Evolutionary conservation across 2,113 vertebrate genomes (phyloP).

Genomic region (Caranx melampygus): DNA sequence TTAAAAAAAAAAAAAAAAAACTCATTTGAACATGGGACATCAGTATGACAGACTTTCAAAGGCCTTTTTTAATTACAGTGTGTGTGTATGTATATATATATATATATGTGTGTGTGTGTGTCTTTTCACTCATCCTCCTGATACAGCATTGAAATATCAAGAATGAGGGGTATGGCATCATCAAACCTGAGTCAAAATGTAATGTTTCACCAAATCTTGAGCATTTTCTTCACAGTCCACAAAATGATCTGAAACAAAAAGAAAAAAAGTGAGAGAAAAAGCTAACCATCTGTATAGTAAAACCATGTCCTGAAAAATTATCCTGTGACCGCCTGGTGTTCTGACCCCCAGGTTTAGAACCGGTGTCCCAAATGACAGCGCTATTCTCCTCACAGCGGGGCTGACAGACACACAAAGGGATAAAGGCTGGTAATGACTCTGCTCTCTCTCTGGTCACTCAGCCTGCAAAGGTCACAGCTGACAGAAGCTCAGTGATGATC

Average conservation of each 20-base stretch:
- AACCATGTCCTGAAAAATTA: slow-evolving; percentile 50
- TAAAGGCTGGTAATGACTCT: slow-evolving; percentile 72
- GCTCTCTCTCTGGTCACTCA: slow-evolving; percentile 69
- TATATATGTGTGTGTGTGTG: too few relatives aligned
- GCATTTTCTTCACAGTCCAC: background rate
- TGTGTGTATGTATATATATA: too few relatives aligned
- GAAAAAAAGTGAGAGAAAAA: background rate
- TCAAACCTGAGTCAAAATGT: background rate
- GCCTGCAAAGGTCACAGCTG: slow-evolving; percentile 76
- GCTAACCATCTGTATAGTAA: slow-evolving; percentile 15
- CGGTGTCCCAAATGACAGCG: slow-evolving; percentile 64
- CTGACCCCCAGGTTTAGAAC: slow-evolving; percentile 54
- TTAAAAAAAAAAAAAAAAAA: too few relatives aligned
- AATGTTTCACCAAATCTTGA: background rate
- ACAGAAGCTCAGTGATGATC: slow-evolving; percentile 62
- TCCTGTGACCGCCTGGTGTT: slow-evolving; percentile 42
- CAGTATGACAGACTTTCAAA: too few relatives aligned
- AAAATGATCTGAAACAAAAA: too few relatives aligned
- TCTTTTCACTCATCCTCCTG: too few relatives aligned
- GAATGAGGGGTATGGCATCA: background rate
- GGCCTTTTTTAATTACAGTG: too few relatives aligned
- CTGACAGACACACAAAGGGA: slow-evolving; percentile 68
- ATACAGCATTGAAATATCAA: background rate
- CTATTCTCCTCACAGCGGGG: slow-evolving; percentile 69
- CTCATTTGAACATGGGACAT: too few relatives aligned